These are phyloP conservation scores for Coremacera marginata DNA, from an alignment of 2,888 invertebrate genomes.

Conservation along the genomic window DNA sequence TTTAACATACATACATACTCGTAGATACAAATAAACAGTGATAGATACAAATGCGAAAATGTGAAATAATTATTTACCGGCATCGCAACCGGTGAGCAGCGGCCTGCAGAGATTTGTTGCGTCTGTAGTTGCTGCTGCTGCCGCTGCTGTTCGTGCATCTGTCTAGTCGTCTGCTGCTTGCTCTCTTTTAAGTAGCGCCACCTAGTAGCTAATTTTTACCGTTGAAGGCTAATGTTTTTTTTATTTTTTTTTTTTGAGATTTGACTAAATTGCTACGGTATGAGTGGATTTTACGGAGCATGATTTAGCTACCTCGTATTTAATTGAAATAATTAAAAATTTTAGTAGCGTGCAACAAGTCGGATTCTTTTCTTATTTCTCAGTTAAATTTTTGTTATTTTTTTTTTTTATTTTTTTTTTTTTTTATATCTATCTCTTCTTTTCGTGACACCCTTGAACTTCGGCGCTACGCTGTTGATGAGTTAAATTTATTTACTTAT, in stretches of 20 bases:
- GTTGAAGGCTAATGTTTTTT: not conserved
- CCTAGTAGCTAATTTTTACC: not conserved
- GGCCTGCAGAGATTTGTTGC: not conserved
- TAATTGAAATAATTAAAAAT: constrained; percentile 20
- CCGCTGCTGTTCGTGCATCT: too few relatives aligned
- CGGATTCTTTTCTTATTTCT: not conserved
- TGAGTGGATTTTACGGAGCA: not conserved
- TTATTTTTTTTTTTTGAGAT: too few relatives aligned
- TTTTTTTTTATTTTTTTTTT: not conserved
- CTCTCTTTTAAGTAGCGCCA: not conserved
- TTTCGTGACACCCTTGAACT: constrained; percentile 33
- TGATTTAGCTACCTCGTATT: not conserved
- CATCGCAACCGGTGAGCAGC: not conserved
- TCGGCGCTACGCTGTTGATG: not conserved
- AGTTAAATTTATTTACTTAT: constrained; percentile 6
- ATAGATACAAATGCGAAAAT: too few relatives aligned
- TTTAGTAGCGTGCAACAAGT: constrained; percentile 11
- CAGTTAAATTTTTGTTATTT: not conserved
- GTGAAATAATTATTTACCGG: constrained; percentile 8
- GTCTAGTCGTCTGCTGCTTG: not conserved
- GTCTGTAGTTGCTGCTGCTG: not conserved
- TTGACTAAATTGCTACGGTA: not conserved
- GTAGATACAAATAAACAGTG: too few relatives aligned
- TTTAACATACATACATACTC: not conserved
- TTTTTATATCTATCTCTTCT: not conserved